Conservation (phyloP, 1,140 invertebrate species). For the Drosophila mauritiana region DNA sequence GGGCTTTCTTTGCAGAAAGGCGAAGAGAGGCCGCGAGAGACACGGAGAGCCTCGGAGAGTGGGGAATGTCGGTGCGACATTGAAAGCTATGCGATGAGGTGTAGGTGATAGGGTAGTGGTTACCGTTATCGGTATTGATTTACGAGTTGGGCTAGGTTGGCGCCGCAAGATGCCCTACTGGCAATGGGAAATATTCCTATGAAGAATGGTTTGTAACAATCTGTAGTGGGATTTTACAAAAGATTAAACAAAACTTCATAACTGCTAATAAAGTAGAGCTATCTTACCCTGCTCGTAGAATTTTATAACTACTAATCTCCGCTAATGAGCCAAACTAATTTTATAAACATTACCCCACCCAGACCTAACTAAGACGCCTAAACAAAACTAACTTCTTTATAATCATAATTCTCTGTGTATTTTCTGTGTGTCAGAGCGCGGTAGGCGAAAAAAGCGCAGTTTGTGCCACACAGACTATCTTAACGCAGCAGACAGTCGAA, state of each 20-base stretch:
- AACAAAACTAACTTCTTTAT: conserved; percentile 2
- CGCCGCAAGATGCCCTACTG: conserved; percentile 17
- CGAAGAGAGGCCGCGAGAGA: conserved; percentile 2
- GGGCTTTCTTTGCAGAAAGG: conserved; percentile 35
- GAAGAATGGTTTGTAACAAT: neutral
- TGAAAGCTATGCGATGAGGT: conserved; percentile 44
- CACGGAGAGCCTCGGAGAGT: conserved; percentile 3
- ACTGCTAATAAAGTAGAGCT: too few relatives aligned
- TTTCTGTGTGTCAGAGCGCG: neutral
- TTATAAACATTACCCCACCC: neutral
- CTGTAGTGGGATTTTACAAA: too few relatives aligned
- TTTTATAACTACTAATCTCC: neutral
- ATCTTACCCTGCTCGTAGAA: neutral
- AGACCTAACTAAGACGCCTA: neutral
- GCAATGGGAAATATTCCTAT: neutral
- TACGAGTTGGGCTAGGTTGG: conserved; percentile 32
- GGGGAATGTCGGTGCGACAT: conserved; percentile 49
- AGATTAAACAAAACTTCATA: too few relatives aligned
- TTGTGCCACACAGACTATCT: conserved; percentile 37
- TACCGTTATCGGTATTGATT: conserved; percentile 70
- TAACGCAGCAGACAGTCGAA: conserved; percentile 18
- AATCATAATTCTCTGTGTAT: conserved; percentile 1
- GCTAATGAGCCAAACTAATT: neutral
- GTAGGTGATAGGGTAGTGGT: conserved; percentile 62
- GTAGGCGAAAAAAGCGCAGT: conserved; percentile 32